Conservation (phyloP, 1,140 invertebrate genomes). For the Pantala flavescens region DNA sequence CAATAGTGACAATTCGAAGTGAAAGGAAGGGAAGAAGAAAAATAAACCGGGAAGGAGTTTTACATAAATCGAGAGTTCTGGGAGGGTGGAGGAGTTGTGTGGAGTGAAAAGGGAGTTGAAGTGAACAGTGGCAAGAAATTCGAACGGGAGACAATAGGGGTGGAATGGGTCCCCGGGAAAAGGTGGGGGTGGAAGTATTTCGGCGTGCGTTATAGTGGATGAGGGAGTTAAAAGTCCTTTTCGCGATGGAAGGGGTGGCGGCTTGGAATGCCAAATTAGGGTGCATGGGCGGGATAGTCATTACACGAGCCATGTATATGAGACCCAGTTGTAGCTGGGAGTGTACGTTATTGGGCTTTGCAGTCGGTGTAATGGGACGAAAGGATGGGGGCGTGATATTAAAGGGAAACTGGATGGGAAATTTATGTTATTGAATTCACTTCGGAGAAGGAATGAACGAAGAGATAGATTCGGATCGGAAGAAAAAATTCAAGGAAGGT, state of each 20-base stretch:
- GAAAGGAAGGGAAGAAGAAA: too few relatives aligned
- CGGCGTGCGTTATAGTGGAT: neutral
- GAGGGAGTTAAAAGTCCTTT: neutral
- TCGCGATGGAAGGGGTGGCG: neutral
- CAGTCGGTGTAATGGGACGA: neutral
- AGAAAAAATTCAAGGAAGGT: too few relatives aligned
- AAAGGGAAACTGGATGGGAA: neutral
- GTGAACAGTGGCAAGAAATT: too few relatives aligned
- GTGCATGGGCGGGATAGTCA: neutral
- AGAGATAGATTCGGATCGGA: too few relatives aligned
- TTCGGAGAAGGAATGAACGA: too few relatives aligned
- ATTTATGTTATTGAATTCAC: neutral
- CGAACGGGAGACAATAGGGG: neutral
- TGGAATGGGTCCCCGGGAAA: neutral
- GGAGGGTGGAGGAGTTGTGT: too few relatives aligned
- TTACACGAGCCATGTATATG: neutral
- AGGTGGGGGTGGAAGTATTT: neutral
- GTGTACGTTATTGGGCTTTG: neutral
- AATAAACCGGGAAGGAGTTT: too few relatives aligned
- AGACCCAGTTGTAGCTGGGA: neutral
- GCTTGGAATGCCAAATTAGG: neutral
- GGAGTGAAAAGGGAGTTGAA: too few relatives aligned
- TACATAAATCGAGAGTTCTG: too few relatives aligned
- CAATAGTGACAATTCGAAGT: too few relatives aligned
- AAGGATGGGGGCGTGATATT: neutral